Evolutionary conservation across 2,888 invertebrate genomes (phyloP), one percentile per base, ranked within the genome.

Genomic region (Caenorhabditis sp.): DNA sequence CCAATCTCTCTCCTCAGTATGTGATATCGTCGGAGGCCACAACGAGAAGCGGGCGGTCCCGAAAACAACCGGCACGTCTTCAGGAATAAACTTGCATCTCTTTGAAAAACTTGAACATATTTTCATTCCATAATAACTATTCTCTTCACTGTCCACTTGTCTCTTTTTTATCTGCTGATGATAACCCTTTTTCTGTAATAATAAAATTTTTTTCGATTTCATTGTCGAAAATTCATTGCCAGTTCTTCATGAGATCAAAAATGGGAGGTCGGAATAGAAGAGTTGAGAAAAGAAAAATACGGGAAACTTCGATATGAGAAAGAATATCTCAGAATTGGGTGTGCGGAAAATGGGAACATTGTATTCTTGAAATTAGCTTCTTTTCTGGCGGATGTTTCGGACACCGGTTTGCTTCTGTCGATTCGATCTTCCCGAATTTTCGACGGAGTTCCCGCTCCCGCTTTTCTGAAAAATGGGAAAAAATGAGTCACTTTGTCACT

Each of bases 11-110:
- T n/a, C 16, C 31, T n/a, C 24, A 12, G 3, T 22, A 54, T 12
- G 26, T 26, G 24, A 5, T 26, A 12, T 0, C 49, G 5, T n/a
- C 54, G 44, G 77, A 61, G 6, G 6, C 19, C 6, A 64, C 76
- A 24, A 72, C 72, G 16, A 64, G 82, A 66, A 72, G 76, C 44
- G 82, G 77, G 56, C 68, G 82, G 28, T 41, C 41, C 16, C 22
- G 82, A 35, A 82, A 82, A 63, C 28, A 35, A n/a, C 82, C 82
- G 24, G 77, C 82, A 6, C 41, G 79, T 8, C 68, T 82, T 19
- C 26, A 38, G 12, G 68, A 31, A 10, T 22, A 49, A 35, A n/a
- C n/a, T 47, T 47, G 16, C 2, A 44, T 14, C 14, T 44, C 14
- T 10, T 7, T 44, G n/a, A n/a, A n/a, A n/a, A n/a, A n/a, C 38